phyloP scores from a whole-genome alignment of 2,113 vertebrate species.

The Eptesicus fuscus region DNA sequence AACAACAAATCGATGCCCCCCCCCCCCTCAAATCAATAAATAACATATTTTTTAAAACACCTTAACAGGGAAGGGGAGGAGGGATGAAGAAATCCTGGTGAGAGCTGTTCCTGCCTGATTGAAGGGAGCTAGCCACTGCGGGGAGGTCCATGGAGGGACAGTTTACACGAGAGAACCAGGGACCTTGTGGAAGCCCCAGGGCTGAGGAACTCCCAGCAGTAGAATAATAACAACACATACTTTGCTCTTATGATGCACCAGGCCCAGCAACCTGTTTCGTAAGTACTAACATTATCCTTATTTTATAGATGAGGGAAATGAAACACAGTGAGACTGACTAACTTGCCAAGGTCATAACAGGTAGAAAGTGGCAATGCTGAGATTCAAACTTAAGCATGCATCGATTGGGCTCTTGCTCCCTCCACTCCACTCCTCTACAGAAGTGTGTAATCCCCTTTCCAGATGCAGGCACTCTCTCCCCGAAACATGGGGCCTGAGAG shows the following conservation, averaged over 20 bases:
- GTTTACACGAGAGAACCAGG: neutral
- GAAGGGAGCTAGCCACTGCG: too few species aligned
- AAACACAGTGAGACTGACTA: neutral
- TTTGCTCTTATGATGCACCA: neutral
- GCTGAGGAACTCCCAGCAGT: neutral
- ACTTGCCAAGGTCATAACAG: neutral
- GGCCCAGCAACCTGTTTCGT: neutral
- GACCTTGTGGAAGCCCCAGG: neutral
- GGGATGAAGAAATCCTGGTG: neutral
- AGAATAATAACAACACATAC: neutral
- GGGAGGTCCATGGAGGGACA: neutral
- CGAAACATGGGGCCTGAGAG: neutral
- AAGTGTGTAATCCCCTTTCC: neutral
- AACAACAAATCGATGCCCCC: too few species aligned
- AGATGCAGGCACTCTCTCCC: too few species aligned
- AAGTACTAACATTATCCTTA: neutral
- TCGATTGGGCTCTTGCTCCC: neutral
- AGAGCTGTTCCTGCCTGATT: neutral
- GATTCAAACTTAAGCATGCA: neutral
- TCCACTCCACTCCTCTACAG: neutral
- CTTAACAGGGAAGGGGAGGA: neutral
- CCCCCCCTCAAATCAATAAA: neutral
- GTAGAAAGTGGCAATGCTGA: neutral
- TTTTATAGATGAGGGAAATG: neutral
- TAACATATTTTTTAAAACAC: neutral